Percentiles rank a stretch among this genome's conserved stretches.
Conservation (phyloP, 2,888 invertebrate species). For the Ectemnius cavifrons region DNA sequence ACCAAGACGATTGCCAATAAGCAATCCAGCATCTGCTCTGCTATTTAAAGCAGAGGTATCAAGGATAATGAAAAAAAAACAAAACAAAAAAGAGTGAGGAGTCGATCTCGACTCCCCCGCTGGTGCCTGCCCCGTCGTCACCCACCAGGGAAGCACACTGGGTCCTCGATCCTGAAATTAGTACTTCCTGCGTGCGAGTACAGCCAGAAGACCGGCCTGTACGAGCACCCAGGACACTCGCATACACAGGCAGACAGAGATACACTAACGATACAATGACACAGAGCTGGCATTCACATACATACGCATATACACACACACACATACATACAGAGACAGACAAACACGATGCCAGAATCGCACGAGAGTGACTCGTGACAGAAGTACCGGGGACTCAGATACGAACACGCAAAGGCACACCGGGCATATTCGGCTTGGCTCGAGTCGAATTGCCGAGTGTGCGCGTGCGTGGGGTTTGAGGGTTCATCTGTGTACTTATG, state of each 20-base stretch:
- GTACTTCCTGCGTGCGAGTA: slow-evolving; percentile 37
- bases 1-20: background rate
- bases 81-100: slow-evolving; percentile 24
- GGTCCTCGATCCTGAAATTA: slow-evolving; percentile 43
- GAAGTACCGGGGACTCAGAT: slow-evolving; percentile 5
- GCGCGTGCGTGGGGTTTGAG: slow-evolving; percentile 10
- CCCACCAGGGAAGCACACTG: slow-evolving; percentile 33
- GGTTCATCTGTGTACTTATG: slow-evolving; percentile 14
- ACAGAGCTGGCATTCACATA: slow-evolving; percentile 8
- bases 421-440: slow-evolving; percentile 22
- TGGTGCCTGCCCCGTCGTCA: slow-evolving; percentile 56
- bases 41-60: background rate
- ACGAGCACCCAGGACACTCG: background rate
- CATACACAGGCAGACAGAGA: slow-evolving; percentile 4
- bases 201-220: background rate
- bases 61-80: slow-evolving; percentile 16
- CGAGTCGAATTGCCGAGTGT: slow-evolving; percentile 16
- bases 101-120: slow-evolving; percentile 33
- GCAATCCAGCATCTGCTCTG: too few relatives aligned
- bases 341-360: slow-evolving; percentile 30
- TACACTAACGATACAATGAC: slow-evolving; percentile 13
- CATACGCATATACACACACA: slow-evolving; percentile 2
- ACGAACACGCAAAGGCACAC: background rate
- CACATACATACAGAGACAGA: slow-evolving; percentile 17
- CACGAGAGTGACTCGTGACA: slow-evolving; percentile 29